Conservation (phyloP, 2,888 invertebrate species). For the Nomada hirtipes region DNA sequence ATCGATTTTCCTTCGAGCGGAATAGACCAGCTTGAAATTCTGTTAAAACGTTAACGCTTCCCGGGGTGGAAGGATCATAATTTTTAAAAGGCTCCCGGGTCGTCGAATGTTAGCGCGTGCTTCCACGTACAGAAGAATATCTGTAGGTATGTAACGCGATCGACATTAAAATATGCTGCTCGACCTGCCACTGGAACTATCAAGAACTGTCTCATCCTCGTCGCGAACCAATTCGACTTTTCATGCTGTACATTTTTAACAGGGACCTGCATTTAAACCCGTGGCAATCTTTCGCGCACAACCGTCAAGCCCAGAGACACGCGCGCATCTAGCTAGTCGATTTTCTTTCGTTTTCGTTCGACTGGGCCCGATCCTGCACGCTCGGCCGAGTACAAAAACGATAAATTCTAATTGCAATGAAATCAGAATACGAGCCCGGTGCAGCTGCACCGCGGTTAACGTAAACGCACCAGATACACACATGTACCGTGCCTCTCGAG, state of each 20-base stretch:
- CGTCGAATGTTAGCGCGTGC: not conserved
- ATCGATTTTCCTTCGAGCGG: slow-evolving; percentile 35
- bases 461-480: slow-evolving; percentile 2
- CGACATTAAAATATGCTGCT: not conserved
- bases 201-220: too few relatives aligned
- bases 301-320: not conserved
- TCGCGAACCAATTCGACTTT: too few relatives aligned
- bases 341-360: slow-evolving; percentile 24
- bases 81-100: slow-evolving; percentile 29
- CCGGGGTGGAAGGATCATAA: slow-evolving; percentile 39
- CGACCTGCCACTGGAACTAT: too few relatives aligned
- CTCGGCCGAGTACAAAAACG: slow-evolving; percentile 47
- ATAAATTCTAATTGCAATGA: slow-evolving; percentile 55
- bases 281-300: not conserved
- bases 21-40: slow-evolving; percentile 22
- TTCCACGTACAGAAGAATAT: not conserved
- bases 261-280: too few relatives aligned
- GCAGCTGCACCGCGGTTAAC: not conserved
- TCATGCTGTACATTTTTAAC: too few relatives aligned
- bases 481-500: not conserved
- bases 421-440: slow-evolving; percentile 18
- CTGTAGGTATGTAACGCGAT: not conserved
- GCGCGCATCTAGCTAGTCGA: slow-evolving; percentile 2
- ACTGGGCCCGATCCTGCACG: slow-evolving; percentile 18
- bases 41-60: slow-evolving; percentile 35